Evolutionary conservation across 2,888 invertebrate species (phyloP), one percentile per base, ranked within the genome.

Genomic region (Sesia bembeciformis): DNA sequence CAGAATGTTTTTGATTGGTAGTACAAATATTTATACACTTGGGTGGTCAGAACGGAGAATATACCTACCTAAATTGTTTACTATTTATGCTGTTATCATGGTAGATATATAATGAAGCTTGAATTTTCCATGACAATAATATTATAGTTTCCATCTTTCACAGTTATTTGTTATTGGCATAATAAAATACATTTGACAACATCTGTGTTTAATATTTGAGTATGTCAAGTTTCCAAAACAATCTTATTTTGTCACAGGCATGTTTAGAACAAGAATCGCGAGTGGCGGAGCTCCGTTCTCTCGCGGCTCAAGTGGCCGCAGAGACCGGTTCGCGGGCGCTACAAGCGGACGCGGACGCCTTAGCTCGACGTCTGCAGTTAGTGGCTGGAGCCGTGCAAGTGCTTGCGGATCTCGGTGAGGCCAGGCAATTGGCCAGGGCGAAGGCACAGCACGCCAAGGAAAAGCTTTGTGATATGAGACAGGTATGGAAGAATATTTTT

Each of bases 351-450:
- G 92, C 96, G 6, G 94, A 95, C 66, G 93, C 94, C 0, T 81
- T 96, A 53, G 95, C 94, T 49, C 90, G 93, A 57, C 91, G 94
- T 40, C 90, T 96, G 59, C 93, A 95, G 74, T 93, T 95, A 70
- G 95, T 95, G 40, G 92, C 93, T 39, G 93, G 94, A 58, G 92
- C 94, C 0, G 92, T 96, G 4, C 93, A 94, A 52, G 91, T 91
- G 3, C 81, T 96, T 62, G 95, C 94, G 0, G 94, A 95, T 77
- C 93, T 94, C 49, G 95, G 95, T 3, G 95, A 96, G 66, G 92
- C 92, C 39, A 90, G 93, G 59, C 93, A 93, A 58, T 53, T 91
- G 90, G 78, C 93, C 80, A 61, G 89, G 65, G 70, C 89, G 0
- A 86, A 85, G 59, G 85, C 92, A 84, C 68, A 93, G 90, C 78